Base-by-base conservation (phyloP, 37 sponge, comb jelly and placozoan genomes). In the Beroe ovata region DNA sequence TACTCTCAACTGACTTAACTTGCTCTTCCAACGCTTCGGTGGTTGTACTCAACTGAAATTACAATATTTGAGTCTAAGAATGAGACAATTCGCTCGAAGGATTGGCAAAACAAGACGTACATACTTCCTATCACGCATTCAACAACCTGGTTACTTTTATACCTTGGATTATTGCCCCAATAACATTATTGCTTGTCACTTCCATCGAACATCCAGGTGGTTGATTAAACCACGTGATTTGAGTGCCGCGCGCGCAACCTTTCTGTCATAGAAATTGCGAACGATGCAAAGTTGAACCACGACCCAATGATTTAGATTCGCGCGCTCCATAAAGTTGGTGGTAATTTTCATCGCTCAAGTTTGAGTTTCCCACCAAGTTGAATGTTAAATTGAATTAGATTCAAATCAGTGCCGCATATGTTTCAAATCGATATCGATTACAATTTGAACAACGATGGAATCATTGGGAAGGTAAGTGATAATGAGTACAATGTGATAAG, bases 21-120 rank as follows among this genome's bases (percentile, higher is more conserved):
- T 77, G 84, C 47, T 77, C 36, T 41, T 77, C 84, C 28, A 77
- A 29, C 84, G 84, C 41, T 40, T 77, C 84, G 0, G 84, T 77
- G 2, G 84, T 77, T 2, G 38, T 42, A 21, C 84, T 35, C 42
- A 77, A 23, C 84, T 77, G 84, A 4, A 39, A 77, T 26, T 42
- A n/a, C n/a, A n/a, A n/a, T n/a, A n/a, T n/a, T n/a, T n/a, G n/a
- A n/a, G n/a, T n/a, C n/a, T n/a, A n/a, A n/a, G n/a, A n/a, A n/a
- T n/a, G n/a, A n/a, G n/a, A n/a, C n/a, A n/a, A n/a, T n/a, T n/a
- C n/a, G n/a, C n/a, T n/a, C n/a, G n/a, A n/a, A n/a, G n/a, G n/a
- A n/a, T n/a, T n/a, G n/a, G n/a, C n/a, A n/a, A n/a, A n/a, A n/a
- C n/a, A n/a, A n/a, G n/a, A n/a, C n/a, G n/a, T n/a, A n/a, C n/a